Evolutionary conservation across 2,888 invertebrate species (phyloP).

Genomic region (Thymelicus sylvestris): DNA sequence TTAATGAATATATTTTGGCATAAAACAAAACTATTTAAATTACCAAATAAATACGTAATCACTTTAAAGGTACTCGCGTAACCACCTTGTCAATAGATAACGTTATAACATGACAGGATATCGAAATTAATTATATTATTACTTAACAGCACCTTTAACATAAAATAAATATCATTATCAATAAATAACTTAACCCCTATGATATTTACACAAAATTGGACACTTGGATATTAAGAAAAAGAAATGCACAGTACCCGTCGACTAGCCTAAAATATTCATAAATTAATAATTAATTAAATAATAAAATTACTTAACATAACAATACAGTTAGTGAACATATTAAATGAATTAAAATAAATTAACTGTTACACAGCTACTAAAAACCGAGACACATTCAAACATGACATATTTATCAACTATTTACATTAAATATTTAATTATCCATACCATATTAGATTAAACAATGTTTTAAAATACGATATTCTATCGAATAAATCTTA

Average conservation of each 20-base stretch:
- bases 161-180: conserved; percentile 51
- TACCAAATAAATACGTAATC: conserved; percentile 39
- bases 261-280: conserved; percentile 68
- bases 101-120: conserved; percentile 42
- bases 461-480: conserved; percentile 42
- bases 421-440: conserved; percentile 42
- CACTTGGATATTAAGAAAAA: conserved; percentile 63
- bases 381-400: conserved; percentile 35
- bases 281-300: conserved; percentile 10
- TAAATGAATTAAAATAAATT: conserved; percentile 6
- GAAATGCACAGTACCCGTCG: conserved; percentile 84
- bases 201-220: conserved; percentile 80
- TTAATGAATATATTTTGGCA: conserved; percentile 29
- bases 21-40: conserved; percentile 35
- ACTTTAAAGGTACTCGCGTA: conserved; percentile 79
- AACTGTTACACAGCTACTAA: conserved; percentile 18
- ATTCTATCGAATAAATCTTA: conserved; percentile 47
- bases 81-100: conserved; percentile 68
- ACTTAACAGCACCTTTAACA: conserved; percentile 65
- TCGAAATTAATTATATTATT: conserved; percentile 51
- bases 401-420: conserved; percentile 41
- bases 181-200: conserved; percentile 50
- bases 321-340: conserved; percentile 1
- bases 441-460: conserved; percentile 47
- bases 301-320: background rate